Conservation (phyloP, 2,888 invertebrate genomes). For the Blomia tropicalis region DNA sequence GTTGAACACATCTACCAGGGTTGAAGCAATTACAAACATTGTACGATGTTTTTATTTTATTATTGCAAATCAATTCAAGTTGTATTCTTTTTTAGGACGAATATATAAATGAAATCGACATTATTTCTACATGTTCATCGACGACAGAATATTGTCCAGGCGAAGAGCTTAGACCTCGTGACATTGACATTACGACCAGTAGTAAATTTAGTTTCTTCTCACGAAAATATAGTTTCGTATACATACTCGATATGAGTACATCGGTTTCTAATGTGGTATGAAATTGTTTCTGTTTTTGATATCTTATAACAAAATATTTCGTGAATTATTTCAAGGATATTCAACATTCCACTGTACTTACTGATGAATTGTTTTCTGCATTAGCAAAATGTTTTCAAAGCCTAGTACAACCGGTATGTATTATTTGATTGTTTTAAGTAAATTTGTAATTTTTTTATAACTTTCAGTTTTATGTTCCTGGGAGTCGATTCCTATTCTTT, state of each 20-base stretch:
- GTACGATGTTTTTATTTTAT: constrained; percentile 31
- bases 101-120: constrained; percentile 44
- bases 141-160: background rate
- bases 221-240: constrained; percentile 52
- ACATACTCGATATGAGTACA: constrained; percentile 60
- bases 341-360: constrained; percentile 35
- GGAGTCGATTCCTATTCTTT: constrained; percentile 45
- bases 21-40: constrained; percentile 37
- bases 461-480: constrained; percentile 53
- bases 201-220: constrained; percentile 52
- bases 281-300: constrained; percentile 23
- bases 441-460: constrained; percentile 26
- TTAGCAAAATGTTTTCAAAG: constrained; percentile 35
- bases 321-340: constrained; percentile 34
- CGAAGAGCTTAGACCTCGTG: background rate
- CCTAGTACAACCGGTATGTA: constrained; percentile 36
- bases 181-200: constrained; percentile 35
- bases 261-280: constrained; percentile 54
- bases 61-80: constrained; percentile 10
- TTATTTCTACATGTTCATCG: constrained; percentile 47
- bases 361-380: constrained; percentile 35
- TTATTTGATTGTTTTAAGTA: background rate
- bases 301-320: constrained; percentile 7
- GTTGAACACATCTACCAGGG: constrained; percentile 45
- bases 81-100: constrained; percentile 35